A percentile compares a stretch with the other conserved stretches of the same genome.
phyloP scores from a whole-genome alignment of 1,140 invertebrate genomes.

The Prorops nasuta region DNA sequence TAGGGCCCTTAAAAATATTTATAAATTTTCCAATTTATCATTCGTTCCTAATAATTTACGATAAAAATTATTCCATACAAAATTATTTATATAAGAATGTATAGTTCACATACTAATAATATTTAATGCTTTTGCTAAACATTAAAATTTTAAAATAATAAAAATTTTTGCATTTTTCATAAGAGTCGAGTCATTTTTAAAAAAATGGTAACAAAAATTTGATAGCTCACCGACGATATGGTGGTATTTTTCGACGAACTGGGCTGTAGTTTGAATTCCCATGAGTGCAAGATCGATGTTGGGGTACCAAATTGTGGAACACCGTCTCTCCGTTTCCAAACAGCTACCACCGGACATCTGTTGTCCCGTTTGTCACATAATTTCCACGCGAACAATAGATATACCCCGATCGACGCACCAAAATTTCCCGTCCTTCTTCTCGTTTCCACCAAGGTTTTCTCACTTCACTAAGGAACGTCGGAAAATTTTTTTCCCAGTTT shows the following conservation, averaged over 20 bases:
- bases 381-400: not conserved
- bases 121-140: too few species aligned
- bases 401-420: not conserved
- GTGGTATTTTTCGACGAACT: slow-evolving; percentile 55
- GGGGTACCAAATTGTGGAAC: slow-evolving; percentile 30
- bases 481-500: not conserved
- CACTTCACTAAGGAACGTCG: not conserved
- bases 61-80: too few species aligned
- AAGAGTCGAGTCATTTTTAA: too few species aligned
- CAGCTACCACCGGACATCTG: slow-evolving; percentile 33
- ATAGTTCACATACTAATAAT: too few species aligned
- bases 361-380: slow-evolving; percentile 12
- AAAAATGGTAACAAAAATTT: too few species aligned
- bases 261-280: slow-evolving; percentile 56
- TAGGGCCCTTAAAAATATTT: too few species aligned
- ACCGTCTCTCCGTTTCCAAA: slow-evolving; percentile 28
- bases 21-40: too few species aligned
- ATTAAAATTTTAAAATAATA: too few species aligned
- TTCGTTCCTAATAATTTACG: too few species aligned
- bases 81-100: too few species aligned
- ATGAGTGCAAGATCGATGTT: slow-evolving; percentile 48
- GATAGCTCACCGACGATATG: slow-evolving; percentile 46
- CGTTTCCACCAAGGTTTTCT: not conserved
- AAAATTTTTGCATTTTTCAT: too few species aligned
- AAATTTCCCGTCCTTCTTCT: not conserved